Evolutionary conservation across 2,797 vertebrate genomes (phyloP), one percentile per base, ranked within the genome.

Genomic region (Pempheris klunzingeri): DNA sequence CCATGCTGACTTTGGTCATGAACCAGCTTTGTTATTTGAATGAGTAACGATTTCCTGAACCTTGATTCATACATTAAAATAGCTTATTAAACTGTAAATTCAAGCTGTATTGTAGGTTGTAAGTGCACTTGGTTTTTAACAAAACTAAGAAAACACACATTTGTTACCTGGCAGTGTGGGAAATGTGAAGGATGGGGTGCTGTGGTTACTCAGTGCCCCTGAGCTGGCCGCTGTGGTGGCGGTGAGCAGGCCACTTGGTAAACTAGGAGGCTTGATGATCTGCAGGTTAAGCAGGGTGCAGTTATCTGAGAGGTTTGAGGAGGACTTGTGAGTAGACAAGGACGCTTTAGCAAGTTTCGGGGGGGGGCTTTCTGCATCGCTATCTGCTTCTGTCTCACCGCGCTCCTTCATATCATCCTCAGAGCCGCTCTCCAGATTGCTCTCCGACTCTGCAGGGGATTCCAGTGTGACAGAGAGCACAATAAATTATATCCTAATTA

Each of bases 351-450:
- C 91, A 80, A 90, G 87, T 86, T 96, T 97, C 78, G 92, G 88
- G 7, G 88, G 85, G 55, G 90, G 88, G 89, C 93, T 96, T 81
- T 97, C 96, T 86, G 95, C 94, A 66, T 97, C 96, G 0, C 94
- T 96, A 76, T 97, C 96, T 0, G 95, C 96, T 91, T 97, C 96
- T 0, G 95, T 95, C 87, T 96, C 96, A 57, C 95, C 93, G 50
- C 90, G 93, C 84, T 97, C 96, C 93, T 96, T 97, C 86, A 93
- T 88, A 78, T 96, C 95, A 83, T 97, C 96, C 84, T 97, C 97
- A 34, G 97, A 96, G 91, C 97, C 96, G 28, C 96, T 97, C 69
- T 97, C 97, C 81, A 96, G 96, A 93, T 96, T 97, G 93, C 96
- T 98, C 91, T 97, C 96, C 20, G 96, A 97, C 86, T 97, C 98